A percentile compares a stretch with the other conserved stretches of the same genome.
These are phyloP conservation scores for Cossypha niveicapilla DNA, from an alignment of 2,797 vertebrate species.

Conservation along the genomic window DNA sequence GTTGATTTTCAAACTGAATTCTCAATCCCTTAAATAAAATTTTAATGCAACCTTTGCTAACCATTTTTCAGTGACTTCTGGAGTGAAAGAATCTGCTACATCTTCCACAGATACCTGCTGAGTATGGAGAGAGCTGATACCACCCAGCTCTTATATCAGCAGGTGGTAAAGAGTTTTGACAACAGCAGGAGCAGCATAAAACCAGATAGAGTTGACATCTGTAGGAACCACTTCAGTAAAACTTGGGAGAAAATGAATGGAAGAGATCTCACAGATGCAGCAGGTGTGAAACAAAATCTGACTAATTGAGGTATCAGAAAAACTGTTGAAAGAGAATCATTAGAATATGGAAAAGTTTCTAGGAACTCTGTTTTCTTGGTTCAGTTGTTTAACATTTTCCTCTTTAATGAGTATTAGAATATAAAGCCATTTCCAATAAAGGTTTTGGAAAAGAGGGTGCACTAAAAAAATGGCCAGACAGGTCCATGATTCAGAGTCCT, in stretches of 20 bases:
- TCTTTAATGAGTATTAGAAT: neutral
- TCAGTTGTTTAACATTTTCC: neutral
- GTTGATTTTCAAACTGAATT: neutral
- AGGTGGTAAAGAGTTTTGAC: neutral
- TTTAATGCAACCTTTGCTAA: neutral
- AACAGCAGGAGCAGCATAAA: neutral
- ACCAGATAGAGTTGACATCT: neutral
- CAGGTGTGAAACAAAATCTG: neutral
- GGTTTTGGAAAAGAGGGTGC: neutral
- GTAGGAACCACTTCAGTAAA: neutral
- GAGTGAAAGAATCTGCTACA: neutral
- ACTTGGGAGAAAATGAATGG: neutral
- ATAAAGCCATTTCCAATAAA: neutral
- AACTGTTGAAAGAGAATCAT: neutral
- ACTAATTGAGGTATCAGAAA: neutral
- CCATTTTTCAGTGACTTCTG: neutral
- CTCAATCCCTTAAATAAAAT: neutral
- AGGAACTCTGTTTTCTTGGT: neutral
- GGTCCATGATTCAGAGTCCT: neutral
- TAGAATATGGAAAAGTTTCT: neutral
- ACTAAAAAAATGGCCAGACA: neutral
- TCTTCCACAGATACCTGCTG: neutral
- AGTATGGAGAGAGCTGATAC: neutral
- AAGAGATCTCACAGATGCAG: neutral
- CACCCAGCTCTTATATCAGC: neutral